phyloP scores from a whole-genome alignment of 2,888 invertebrate species.

The Arctia plantaginis region DNA sequence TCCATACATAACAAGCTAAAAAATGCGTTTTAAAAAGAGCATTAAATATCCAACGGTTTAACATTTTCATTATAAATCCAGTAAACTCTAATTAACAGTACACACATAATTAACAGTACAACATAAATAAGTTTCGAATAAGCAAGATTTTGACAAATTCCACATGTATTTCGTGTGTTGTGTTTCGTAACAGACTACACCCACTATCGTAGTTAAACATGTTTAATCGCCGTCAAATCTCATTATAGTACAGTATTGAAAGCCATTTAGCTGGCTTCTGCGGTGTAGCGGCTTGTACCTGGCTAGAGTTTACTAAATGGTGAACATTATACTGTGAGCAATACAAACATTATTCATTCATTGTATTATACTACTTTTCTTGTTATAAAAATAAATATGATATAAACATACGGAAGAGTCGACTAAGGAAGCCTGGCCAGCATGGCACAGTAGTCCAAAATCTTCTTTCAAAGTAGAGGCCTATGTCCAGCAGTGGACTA shows the following conservation, averaged over 20 bases:
- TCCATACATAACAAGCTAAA: too few species aligned
- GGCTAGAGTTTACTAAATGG: neutral
- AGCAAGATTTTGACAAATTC: neutral
- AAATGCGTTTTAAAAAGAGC: too few species aligned
- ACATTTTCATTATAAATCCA: too few species aligned
- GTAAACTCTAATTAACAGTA: neutral
- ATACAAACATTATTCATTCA: neutral
- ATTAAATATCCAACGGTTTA: too few species aligned
- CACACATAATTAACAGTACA: too few species aligned
- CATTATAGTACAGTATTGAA: constrained; percentile 14
- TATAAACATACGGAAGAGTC: too few species aligned
- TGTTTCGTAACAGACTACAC: neutral
- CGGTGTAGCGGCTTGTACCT: neutral
- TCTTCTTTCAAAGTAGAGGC: too few species aligned
- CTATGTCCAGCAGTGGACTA: too few species aligned
- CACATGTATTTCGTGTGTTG: neutral
- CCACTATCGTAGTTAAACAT: neutral
- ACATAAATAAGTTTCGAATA: neutral
- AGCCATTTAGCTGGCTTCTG: constrained; percentile 21
- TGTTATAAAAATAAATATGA: too few species aligned
- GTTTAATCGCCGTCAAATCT: constrained; percentile 18
- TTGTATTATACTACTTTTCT: neutral
- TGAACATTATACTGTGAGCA: neutral
- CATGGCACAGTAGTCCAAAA: too few species aligned
- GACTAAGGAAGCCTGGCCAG: too few species aligned